These are phyloP conservation scores for Dendronephthya gigantea DNA, from an alignment of 64 coral and sea anemone species.

Conservation along the genomic window DNA sequence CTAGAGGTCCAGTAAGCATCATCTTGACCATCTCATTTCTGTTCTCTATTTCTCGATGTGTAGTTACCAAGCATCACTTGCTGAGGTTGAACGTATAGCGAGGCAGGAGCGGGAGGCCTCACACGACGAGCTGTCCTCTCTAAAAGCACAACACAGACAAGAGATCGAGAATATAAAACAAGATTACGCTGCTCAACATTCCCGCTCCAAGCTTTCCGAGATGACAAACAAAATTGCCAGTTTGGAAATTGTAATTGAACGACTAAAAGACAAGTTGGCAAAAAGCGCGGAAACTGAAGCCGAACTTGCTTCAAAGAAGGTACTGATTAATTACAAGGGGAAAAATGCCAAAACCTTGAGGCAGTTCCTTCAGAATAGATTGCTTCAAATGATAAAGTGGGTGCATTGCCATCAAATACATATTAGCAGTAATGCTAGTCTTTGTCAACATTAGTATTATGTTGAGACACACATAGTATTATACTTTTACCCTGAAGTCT, in stretches of 20 bases:
- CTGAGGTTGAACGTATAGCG: conserved; percentile 60
- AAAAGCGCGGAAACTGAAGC: conserved; percentile 38
- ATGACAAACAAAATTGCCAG: conserved; percentile 69
- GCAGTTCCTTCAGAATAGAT: too few species aligned
- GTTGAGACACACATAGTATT: too few species aligned
- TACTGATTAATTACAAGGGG: too few species aligned
- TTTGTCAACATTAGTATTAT: too few species aligned
- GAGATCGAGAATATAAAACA: conserved; percentile 60
- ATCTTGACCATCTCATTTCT: neutral
- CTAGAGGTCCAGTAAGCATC: neutral
- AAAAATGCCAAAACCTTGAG: too few species aligned
- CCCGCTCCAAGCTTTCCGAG: conserved; percentile 61
- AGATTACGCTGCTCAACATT: conserved; percentile 59
- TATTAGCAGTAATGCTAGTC: too few species aligned
- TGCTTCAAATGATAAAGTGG: too few species aligned
- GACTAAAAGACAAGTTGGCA: conserved; percentile 67
- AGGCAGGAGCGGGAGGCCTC: conserved; percentile 67
- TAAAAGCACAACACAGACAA: conserved; percentile 51
- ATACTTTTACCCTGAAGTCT: too few species aligned
- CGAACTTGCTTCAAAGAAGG: conserved; percentile 49
- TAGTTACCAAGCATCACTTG: conserved; percentile 57
- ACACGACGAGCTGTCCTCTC: conserved; percentile 67
- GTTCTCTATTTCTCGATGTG: neutral
- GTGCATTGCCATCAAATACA: too few species aligned
- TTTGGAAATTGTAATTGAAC: conserved; percentile 74